These are phyloP conservation scores for Nyctibius bracteatus DNA, from an alignment of 2,113 vertebrate species.

Conservation along the genomic window DNA sequence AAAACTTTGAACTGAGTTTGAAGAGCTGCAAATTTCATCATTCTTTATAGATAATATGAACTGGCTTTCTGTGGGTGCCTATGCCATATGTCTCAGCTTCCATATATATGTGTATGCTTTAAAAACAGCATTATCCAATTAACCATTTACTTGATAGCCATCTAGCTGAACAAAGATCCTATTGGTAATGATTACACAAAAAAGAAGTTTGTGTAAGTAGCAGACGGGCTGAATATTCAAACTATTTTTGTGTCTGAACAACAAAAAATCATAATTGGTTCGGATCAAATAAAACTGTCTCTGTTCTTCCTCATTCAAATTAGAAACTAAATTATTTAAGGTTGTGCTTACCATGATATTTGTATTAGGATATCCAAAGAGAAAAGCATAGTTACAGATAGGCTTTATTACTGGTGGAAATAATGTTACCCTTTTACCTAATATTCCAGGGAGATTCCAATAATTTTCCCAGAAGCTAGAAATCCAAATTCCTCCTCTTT, in stretches of 20 bases:
- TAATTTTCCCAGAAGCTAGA: neutral
- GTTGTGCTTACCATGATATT: neutral
- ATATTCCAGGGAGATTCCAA: neutral
- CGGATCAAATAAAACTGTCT: neutral
- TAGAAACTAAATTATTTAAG: constrained; percentile 15
- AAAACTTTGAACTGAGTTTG: neutral
- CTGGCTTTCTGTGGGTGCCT: neutral
- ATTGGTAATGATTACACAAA: neutral
- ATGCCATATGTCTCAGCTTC: neutral
- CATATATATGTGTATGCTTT: neutral
- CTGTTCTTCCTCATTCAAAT: neutral
- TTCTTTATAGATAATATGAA: neutral
- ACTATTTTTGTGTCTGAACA: neutral
- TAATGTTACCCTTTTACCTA: neutral
- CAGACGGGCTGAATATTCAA: neutral
- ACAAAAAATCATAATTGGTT: neutral
- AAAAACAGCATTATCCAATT: neutral
- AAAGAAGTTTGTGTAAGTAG: neutral
- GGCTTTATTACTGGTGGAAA: neutral
- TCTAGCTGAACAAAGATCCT: neutral
- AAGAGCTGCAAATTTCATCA: neutral
- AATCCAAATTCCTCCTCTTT: neutral
- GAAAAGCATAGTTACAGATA: neutral
- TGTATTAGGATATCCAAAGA: neutral
- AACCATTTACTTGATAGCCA: neutral